Evolutionary conservation across 2,888 invertebrate genomes (phyloP).

Genomic region (Lasiommata megera): DNA sequence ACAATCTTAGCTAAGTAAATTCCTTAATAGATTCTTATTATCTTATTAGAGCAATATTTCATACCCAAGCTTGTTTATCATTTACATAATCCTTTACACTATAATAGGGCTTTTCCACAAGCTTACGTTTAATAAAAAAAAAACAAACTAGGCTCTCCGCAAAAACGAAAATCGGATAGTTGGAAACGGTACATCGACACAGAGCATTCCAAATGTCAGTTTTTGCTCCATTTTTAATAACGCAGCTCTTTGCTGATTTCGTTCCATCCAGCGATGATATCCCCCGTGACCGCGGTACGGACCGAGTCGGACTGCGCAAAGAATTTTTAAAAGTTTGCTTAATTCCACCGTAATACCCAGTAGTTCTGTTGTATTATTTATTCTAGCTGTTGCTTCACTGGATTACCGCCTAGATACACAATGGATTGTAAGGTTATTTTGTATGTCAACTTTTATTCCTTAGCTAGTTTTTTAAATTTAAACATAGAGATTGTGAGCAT

Average conservation of each 20-base stretch:
- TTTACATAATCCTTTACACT: no score
- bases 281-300: conserved; percentile 10
- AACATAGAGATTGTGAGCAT: no score
- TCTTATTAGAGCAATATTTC: no score
- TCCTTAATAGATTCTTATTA: no score
- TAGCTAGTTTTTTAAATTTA: no score
- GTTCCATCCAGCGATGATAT: conserved; percentile 12
- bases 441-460: no score
- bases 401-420: neutral
- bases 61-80: no score
- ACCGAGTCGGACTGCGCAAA: conserved; percentile 8
- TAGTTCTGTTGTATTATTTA: neutral
- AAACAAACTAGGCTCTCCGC: neutral
- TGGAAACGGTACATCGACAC: conserved; percentile 4
- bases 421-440: neutral
- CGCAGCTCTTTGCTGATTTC: conserved; percentile 17
- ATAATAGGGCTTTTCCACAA: no score
- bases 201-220: conserved; percentile 14
- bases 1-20: no score
- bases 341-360: conserved; percentile 3
- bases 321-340: conserved; percentile 11
- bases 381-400: neutral
- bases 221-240: conserved; percentile 15
- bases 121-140: no score
- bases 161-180: conserved; percentile 1